Base-by-base conservation (phyloP, 2,797 vertebrate genomes). In the Semotilus atromaculatus region DNA sequence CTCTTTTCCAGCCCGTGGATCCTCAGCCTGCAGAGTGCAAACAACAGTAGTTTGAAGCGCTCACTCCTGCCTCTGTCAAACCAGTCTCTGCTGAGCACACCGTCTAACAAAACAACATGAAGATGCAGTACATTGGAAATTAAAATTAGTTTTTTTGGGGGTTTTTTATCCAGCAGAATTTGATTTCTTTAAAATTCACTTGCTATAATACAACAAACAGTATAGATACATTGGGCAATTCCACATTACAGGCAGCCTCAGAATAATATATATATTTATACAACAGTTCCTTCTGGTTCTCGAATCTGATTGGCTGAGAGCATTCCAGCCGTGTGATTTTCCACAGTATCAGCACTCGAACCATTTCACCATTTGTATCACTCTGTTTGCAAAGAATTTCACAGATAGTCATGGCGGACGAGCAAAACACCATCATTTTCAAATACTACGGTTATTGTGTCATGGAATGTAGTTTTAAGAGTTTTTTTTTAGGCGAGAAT, bases 21-120 rank as follows among this genome's bases (percentile, higher is more conserved):
- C 94, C 95, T 93, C 97, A 98, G 92, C 98, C 98, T 89, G 96
- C 98, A 73, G 98, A 99, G 92, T 99, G 98, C 96, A 98, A 99
- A 93, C 98, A 99, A 95, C 98, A 99, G 95, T 99, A 96, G 97
- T 80, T 91, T 92, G 93, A 91, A 92, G 90, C 90, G 89, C 92
- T 90, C 90, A 23, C 40, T 80, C 53, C 76, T 76, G 73, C 73
- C 93, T 95, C 91, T 92, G 92, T 90, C 94, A 71, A 75, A 78
- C 31, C 16, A 90, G 53, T 84, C 82, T 90, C 89, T 91, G 91
- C 88, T 92, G 90, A 91, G 86, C 90, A 88, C 90, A 88, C 88
- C 81, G 80, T 90, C 81, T 45, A 74, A 83, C 26, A 67, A 36
- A 80, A 81, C 79, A 53, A 81, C 58, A 51, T 40, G 48, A 62